These are phyloP conservation scores for Anguilla megastoma DNA, from an alignment of 2,797 vertebrate species.

Conservation along the genomic window DNA sequence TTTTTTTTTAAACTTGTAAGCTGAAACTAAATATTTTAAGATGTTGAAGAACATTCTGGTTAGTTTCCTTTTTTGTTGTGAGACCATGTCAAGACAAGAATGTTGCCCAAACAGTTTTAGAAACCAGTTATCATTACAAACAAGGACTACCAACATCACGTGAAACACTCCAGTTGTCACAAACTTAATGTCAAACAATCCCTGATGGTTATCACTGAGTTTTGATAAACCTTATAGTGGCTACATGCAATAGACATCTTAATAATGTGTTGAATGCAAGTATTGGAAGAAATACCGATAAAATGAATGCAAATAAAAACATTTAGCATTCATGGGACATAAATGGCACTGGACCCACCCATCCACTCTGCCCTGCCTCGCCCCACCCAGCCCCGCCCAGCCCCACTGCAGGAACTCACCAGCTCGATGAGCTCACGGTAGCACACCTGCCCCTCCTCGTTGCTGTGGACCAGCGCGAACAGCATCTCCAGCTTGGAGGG, in stretches of 20 bases:
- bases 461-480: constrained; percentile 94
- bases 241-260: too few relatives aligned
- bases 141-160: background rate
- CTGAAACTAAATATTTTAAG: background rate
- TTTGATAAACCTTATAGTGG: too few relatives aligned
- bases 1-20: background rate
- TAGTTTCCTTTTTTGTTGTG: too few relatives aligned
- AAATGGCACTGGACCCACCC: too few relatives aligned
- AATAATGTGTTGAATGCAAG: too few relatives aligned
- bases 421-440: constrained; percentile 97
- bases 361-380: too few relatives aligned
- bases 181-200: background rate
- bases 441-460: constrained; percentile 94
- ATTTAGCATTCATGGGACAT: too few relatives aligned
- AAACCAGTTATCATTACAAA: background rate
- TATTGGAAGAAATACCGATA: too few relatives aligned
- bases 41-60: too few relatives aligned
- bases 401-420: constrained; percentile 76
- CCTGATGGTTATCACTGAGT: too few relatives aligned
- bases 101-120: background rate
- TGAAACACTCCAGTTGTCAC: background rate
- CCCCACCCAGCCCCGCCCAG: background rate
- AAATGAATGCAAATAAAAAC: too few relatives aligned
- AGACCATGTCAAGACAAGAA: background rate
- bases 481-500: constrained; percentile 97